Base-by-base conservation (phyloP, 23 tunicate genomes). In the Botrylloides violaceus region DNA sequence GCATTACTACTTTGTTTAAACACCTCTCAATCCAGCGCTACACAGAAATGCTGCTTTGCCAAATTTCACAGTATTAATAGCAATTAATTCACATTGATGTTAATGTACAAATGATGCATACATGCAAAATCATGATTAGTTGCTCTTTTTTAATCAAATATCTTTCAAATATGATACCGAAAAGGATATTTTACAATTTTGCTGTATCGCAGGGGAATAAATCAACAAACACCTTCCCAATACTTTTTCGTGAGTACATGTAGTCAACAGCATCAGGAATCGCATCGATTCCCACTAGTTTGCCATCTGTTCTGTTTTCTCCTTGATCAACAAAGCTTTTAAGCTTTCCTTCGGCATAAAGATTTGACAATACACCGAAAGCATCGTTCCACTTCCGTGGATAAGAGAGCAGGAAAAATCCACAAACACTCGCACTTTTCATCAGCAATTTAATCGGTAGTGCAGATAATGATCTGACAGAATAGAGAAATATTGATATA, bases 201-300 rank as follows among this genome's bases (percentile, higher is more conserved):
- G 74, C 12, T 24, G 58, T 36, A 9, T 31, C 18, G 21, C 36
- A 26, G 1, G 74, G 74, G 26, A 37, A 27, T 6, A 92, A 30
- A 28, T 83, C 61, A 59, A 95, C 96, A 55, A 78, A 79, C 36
- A 95, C 70, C 53, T 95, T 95, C n/a, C 99, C 99, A 32, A 83
- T 75, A 34, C 86, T 87, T 71, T 95, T 95, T 68, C 79, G 82
- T 7, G 99, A 80, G 55, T 87, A 95, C 65, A 95, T 57, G 43
- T 82, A 87, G 65, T 95, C 99, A 29, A 95, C 99, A 4, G 96
- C 99, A 64, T 82, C 84, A 1, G 79, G 34, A 28, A 95, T 79
- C 4, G 61, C 66, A 30, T 95, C 99, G 36, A 95, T 95, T 48
- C 99, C 99, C 21, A 38, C 60, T 24, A 73, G 55, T 2, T 72